Conservation (phyloP, 2,797 vertebrate genomes). For the Bucorvus abyssinicus region DNA sequence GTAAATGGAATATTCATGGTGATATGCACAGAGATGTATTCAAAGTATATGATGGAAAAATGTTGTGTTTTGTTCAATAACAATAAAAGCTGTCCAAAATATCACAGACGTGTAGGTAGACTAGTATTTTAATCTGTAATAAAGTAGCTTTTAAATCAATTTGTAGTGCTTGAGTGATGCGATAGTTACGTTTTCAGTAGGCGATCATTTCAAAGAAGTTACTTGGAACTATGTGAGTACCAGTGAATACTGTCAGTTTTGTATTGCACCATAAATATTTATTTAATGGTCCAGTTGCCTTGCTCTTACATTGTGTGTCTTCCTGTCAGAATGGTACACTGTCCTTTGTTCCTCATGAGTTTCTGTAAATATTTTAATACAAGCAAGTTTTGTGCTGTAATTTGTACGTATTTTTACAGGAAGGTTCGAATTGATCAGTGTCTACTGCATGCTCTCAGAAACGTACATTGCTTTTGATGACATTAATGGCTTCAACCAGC, state of each 20-base stretch:
- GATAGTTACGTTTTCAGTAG: background rate
- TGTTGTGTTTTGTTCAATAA: background rate
- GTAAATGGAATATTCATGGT: background rate
- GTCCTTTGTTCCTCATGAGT: background rate
- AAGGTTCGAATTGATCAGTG: background rate
- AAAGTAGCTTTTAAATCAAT: conserved; percentile 19
- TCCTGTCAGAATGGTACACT: background rate
- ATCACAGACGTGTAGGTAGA: background rate
- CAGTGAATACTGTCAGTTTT: background rate
- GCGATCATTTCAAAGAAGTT: background rate
- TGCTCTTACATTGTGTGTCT: background rate
- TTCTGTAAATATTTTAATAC: background rate
- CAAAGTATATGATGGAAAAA: background rate
- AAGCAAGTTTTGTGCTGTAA: background rate
- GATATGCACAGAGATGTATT: background rate
- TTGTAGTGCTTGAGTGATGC: background rate
- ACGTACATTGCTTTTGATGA: background rate
- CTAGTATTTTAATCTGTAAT: background rate
- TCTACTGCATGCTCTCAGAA: background rate
- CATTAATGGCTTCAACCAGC: background rate
- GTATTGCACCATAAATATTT: background rate
- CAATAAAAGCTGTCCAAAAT: background rate
- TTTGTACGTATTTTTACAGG: background rate
- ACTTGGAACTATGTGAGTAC: background rate
- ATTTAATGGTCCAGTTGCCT: background rate